A percentile compares a stretch with the other conserved stretches of the same genome.
phyloP scores from a whole-genome alignment of 1,140 invertebrate genomes.

The Calliopsis andreniformis region DNA sequence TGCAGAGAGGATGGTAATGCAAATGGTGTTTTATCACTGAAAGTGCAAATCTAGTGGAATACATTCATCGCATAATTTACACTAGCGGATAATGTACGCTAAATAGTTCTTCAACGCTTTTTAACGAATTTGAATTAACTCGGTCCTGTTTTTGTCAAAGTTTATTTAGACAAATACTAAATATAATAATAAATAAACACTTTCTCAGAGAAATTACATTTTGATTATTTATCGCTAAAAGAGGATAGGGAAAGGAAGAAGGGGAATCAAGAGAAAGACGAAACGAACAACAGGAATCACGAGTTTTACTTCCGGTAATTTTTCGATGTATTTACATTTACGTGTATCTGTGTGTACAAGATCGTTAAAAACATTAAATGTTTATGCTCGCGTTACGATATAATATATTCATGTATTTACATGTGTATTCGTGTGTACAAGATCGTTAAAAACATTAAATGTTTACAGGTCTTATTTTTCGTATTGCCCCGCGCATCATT shows the following conservation, averaged over 20 bases:
- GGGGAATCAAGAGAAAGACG: slow-evolving; percentile 46
- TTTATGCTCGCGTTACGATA: slow-evolving; percentile 77
- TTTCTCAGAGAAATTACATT: too few species aligned
- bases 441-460: slow-evolving; percentile 79
- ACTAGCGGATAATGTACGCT: too few species aligned
- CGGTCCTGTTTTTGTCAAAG: too few species aligned
- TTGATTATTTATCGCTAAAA: too few species aligned
- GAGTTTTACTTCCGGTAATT: slow-evolving; percentile 72
- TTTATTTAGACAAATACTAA: too few species aligned
- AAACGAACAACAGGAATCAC: slow-evolving; percentile 50
- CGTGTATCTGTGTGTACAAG: slow-evolving; percentile 79
- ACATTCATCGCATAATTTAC: slow-evolving; percentile 4
- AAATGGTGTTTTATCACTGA: slow-evolving; percentile 7
- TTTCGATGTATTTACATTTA: slow-evolving; percentile 80
- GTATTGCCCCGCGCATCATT: slow-evolving; percentile 51
- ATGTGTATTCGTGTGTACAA: slow-evolving; percentile 78
- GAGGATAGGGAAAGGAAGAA: background rate
- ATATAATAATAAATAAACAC: too few species aligned
- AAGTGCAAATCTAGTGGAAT: slow-evolving; percentile 6
- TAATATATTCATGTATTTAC: slow-evolving; percentile 78
- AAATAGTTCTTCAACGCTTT: too few species aligned
- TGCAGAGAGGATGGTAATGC: background rate
- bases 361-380: slow-evolving; percentile 81
- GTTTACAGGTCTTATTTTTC: slow-evolving; percentile 68
- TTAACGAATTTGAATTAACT: too few species aligned